Evolutionary conservation across 2,113 vertebrate genomes (phyloP).

Genomic region (Corapipo altera): DNA sequence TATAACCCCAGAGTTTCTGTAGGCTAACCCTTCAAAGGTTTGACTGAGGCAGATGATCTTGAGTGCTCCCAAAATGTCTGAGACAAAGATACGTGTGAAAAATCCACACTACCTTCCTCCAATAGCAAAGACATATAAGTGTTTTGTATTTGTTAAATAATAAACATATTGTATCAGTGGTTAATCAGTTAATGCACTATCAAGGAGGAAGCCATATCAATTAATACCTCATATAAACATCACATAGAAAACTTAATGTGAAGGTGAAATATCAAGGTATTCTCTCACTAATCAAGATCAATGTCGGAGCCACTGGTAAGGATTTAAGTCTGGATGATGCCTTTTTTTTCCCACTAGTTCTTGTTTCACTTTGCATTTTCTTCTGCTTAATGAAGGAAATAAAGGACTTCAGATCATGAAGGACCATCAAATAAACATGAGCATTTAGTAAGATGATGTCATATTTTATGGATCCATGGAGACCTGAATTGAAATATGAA

Average conservation of each 20-base stretch:
- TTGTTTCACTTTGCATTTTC: neutral
- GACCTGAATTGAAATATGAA: neutral
- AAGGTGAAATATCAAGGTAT: neutral
- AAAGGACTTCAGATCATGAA: neutral
- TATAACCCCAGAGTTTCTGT: neutral
- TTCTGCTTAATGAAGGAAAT: neutral
- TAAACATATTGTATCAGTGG: neutral
- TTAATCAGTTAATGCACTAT: neutral
- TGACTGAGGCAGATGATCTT: neutral
- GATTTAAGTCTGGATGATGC: neutral
- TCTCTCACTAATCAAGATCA: neutral
- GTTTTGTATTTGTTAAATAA: neutral
- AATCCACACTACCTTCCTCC: neutral
- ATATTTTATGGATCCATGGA: neutral
- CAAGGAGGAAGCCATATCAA: neutral
- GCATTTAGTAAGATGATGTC: neutral
- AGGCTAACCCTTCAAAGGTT: neutral
- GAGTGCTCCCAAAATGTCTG: neutral
- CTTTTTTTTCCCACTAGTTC: accelerated
- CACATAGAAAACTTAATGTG: neutral
- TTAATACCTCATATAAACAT: neutral
- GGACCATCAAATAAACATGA: conserved; percentile 14
- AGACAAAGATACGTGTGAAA: neutral
- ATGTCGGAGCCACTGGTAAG: neutral
- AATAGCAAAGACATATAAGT: neutral